phyloP scores from a whole-genome alignment of 2,797 vertebrate species.

The Phataginus tricuspis region DNA sequence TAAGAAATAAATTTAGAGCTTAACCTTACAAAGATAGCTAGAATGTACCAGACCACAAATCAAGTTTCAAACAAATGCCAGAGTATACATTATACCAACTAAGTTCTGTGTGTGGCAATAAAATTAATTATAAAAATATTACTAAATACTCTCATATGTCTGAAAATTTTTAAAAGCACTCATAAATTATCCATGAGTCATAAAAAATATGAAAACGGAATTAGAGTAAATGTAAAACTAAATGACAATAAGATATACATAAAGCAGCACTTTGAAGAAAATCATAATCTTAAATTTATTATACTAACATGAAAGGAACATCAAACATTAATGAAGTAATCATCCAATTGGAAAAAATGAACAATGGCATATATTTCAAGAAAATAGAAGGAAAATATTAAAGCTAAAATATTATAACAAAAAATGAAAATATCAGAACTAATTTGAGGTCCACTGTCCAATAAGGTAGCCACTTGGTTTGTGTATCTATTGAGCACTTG shows the following conservation, averaged over 20 bases:
- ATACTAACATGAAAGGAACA: neutral
- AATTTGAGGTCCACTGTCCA: neutral
- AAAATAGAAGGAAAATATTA: neutral
- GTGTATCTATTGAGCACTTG: neutral
- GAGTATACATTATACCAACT: neutral
- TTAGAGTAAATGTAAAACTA: slow-evolving; percentile 27
- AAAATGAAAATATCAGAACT: neutral
- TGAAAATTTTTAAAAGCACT: neutral
- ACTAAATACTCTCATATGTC: neutral
- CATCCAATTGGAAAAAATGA: neutral
- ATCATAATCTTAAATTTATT: slow-evolving; percentile 34
- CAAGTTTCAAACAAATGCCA: neutral
- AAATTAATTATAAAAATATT: neutral
- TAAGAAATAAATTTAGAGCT: neutral
- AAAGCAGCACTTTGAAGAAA: slow-evolving; percentile 32
- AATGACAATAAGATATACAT: slow-evolving; percentile 7
- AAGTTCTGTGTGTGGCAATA: neutral
- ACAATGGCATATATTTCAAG: neutral
- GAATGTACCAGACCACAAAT: neutral
- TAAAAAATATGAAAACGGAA: neutral
- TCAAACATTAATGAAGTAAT: slow-evolving; percentile 23
- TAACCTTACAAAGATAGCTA: neutral
- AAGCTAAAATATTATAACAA: neutral
- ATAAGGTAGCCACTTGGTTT: neutral
- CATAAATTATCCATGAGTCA: slow-evolving; percentile 48